Conservation (phyloP, 1,140 invertebrate species). For the Copidosoma floridanum region DNA sequence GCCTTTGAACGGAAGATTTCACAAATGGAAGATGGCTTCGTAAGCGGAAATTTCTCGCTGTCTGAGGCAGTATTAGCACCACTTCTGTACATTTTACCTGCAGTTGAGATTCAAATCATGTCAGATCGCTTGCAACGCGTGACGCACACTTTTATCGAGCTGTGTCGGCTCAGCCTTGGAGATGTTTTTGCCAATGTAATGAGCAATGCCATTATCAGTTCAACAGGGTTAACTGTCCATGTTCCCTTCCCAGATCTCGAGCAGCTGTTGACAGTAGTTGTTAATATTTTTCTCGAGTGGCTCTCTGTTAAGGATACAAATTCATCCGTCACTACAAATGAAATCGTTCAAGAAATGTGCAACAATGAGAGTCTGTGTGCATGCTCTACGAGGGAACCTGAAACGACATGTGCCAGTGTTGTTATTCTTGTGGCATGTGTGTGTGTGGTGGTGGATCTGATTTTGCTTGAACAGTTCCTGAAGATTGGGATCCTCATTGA, state of each 20-base stretch:
- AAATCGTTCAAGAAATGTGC: constrained; percentile 29
- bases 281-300: constrained; percentile 30
- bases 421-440: constrained; percentile 30
- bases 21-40: not conserved
- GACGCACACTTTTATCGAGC: constrained; percentile 29
- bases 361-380: constrained; percentile 24
- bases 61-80: not conserved
- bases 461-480: not conserved
- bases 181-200: constrained; percentile 50
- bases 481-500: not conserved
- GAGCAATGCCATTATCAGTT: constrained; percentile 42
- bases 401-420: constrained; percentile 19
- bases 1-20: not conserved
- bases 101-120: constrained; percentile 9
- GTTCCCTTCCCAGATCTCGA: constrained; percentile 40
- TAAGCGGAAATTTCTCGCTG: not conserved
- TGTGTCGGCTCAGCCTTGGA: constrained; percentile 26
- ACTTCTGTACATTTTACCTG: not conserved
- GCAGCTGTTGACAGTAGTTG: constrained; percentile 38
- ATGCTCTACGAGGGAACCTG: constrained; percentile 27
- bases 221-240: constrained; percentile 48
- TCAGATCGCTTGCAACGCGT: constrained; percentile 30
- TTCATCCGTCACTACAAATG: constrained; percentile 27
- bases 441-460: constrained; percentile 19
- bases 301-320: constrained; percentile 30